A percentile compares a stretch with the other conserved stretches of the same genome.
Evolutionary conservation across 1,140 invertebrate genomes (phyloP).

Genomic region (Papilio polyxenes): DNA sequence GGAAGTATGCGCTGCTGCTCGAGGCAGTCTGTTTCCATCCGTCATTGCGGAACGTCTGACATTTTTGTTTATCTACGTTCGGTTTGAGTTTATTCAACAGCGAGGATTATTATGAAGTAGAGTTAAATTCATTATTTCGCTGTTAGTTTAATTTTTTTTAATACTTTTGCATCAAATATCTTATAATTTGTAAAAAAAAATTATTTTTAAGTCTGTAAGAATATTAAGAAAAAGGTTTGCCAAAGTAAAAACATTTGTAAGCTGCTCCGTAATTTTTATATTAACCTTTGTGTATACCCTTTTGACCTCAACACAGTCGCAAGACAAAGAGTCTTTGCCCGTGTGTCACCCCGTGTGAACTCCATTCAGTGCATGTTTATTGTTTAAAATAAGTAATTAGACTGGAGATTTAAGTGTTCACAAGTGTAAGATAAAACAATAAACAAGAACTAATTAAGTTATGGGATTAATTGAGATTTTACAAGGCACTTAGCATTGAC

Average conservation of each 20-base stretch:
- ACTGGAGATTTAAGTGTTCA: neutral
- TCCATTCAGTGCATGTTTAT: constrained; percentile 7
- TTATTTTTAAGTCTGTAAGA: neutral
- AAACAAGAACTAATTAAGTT: neutral
- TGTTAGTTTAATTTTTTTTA: no score
- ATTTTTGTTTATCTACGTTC: no score
- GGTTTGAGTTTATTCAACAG: no score
- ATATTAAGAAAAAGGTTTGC: neutral
- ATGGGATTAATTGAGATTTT: neutral
- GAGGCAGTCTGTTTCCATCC: no score
- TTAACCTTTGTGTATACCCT: neutral
- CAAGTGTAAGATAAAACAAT: neutral
- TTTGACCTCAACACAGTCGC: neutral
- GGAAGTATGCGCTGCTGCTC: no score
- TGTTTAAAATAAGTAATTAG: constrained; percentile 14
- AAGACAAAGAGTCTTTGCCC: constrained; percentile 16
- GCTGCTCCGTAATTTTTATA: neutral
- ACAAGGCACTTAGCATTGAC: neutral
- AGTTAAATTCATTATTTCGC: no score
- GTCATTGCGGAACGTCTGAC: no score
- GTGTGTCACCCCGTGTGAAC: neutral
- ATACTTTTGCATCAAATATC: no score
- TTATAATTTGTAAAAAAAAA: no score
- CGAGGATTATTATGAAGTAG: no score
- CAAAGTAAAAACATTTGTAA: neutral